These are phyloP conservation scores for Brachypteracias leptosomus DNA, from an alignment of 2,113 vertebrate species.

Conservation along the genomic window DNA sequence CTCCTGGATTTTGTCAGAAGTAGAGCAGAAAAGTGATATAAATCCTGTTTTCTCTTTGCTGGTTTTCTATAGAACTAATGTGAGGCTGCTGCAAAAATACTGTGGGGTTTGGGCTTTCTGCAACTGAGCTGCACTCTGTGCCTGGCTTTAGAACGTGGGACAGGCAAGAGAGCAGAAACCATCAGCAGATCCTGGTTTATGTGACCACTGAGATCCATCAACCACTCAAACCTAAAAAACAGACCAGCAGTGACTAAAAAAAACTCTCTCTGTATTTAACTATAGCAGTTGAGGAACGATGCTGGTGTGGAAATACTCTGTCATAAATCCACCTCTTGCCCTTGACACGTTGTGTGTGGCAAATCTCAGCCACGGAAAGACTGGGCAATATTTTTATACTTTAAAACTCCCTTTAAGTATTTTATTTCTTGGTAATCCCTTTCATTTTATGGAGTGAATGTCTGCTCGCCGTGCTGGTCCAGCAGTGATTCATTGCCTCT, in stretches of 20 bases:
- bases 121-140: background rate
- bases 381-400: background rate
- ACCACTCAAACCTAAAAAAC: background rate
- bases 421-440: background rate
- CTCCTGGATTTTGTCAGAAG: background rate
- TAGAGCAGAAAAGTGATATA: background rate
- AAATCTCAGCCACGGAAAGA: background rate
- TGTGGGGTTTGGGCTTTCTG: background rate
- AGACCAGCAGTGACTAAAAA: background rate
- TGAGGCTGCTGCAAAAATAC: background rate
- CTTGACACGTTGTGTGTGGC: background rate
- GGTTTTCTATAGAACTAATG: background rate
- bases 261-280: background rate
- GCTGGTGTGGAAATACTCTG: background rate
- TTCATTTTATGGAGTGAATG: background rate
- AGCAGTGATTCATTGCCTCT: background rate
- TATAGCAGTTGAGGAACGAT: background rate
- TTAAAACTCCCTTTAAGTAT: background rate
- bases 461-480: background rate
- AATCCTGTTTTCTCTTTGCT: background rate
- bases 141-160: background rate
- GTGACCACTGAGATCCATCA: background rate
- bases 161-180: background rate
- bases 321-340: background rate
- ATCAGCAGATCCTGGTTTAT: accelerated